Evolutionary conservation across 2,113 vertebrate genomes (phyloP).

Genomic region (Butastur rufipennis): DNA sequence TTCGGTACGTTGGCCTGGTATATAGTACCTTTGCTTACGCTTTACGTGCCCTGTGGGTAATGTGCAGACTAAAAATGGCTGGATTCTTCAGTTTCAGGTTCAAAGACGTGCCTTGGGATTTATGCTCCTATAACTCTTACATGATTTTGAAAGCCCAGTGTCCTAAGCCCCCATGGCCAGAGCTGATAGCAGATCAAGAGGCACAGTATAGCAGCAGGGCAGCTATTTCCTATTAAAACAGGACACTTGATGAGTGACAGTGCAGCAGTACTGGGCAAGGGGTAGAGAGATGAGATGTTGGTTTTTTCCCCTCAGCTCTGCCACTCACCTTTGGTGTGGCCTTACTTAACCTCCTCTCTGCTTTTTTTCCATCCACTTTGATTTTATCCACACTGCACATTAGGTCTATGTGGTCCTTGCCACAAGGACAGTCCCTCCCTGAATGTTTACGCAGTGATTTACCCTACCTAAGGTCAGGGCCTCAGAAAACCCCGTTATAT

Average conservation of each 20-base stretch:
- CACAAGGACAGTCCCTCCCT: not conserved
- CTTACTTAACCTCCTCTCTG: not conserved
- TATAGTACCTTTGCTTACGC: not conserved
- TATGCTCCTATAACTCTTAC: not conserved
- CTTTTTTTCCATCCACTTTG: not conserved
- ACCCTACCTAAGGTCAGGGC: not conserved
- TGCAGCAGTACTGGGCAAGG: not conserved
- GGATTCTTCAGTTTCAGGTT: not conserved
- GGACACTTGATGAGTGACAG: not conserved
- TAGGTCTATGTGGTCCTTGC: not conserved
- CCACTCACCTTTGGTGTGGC: not conserved
- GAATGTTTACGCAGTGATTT: not conserved
- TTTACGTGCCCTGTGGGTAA: fast-evolving
- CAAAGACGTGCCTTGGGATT: not conserved
- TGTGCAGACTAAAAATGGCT: not conserved
- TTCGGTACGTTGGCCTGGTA: not conserved
- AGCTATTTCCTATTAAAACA: not conserved
- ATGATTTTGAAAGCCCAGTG: not conserved
- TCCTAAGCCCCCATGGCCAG: not conserved
- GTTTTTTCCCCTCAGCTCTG: not conserved
- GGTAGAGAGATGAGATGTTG: not conserved
- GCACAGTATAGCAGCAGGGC: not conserved
- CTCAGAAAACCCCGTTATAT: not conserved
- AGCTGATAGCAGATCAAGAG: not conserved
- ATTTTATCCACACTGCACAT: not conserved